Base-by-base conservation (phyloP, 92 coral and sea anemone genomes). In the Siderastrea siderea region DNA sequence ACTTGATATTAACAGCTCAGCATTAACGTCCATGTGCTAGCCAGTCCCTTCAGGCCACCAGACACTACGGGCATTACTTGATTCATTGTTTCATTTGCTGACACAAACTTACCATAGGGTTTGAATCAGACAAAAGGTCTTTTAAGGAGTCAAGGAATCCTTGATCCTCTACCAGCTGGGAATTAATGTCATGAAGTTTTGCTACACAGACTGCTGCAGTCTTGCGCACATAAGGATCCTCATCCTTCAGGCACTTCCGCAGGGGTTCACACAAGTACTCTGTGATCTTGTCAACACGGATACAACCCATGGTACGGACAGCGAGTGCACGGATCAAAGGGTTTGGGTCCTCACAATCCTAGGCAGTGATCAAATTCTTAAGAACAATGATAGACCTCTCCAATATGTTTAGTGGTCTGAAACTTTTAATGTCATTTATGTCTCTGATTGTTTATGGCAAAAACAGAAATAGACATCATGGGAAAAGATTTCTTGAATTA, bases 151-250 rank as follows among this genome's bases (percentile, higher is more conserved):
- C 99, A 62, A 95, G 90, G 77, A 95, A 97, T 17, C 99, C 99
- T 79, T 97, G 99, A 77, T 95, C 99, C 64, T 97, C 99, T 6
- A 95, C 99, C 50, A 97, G 91, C 86, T 95, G 98, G 19, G 99
- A 85, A 87, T 97, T 97, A 76, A 97, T 97, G 79, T 97, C 99
- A 89, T 97, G 99, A 47, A 97, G 92, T 91, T 97, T 97, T 26
- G 99, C 99, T n/a, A 97, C 99, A 85, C 99, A 97, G 1, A 97
- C 99, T 19, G 99, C 99, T 5, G 99, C 99, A 14, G 99, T 97
- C 83, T 97, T 97, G 72, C 99, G 96, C 10, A 97, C 99, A 78
- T 97, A 97, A 3, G 99, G 99, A 88, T 97, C 99, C 90, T 97
- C 99, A 92, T 97, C 99, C 83, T 97, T 97, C 79, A 97, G 87